Evolutionary conservation across 2,888 invertebrate genomes (phyloP).

Genomic region (Drosophila niveifrons): DNA sequence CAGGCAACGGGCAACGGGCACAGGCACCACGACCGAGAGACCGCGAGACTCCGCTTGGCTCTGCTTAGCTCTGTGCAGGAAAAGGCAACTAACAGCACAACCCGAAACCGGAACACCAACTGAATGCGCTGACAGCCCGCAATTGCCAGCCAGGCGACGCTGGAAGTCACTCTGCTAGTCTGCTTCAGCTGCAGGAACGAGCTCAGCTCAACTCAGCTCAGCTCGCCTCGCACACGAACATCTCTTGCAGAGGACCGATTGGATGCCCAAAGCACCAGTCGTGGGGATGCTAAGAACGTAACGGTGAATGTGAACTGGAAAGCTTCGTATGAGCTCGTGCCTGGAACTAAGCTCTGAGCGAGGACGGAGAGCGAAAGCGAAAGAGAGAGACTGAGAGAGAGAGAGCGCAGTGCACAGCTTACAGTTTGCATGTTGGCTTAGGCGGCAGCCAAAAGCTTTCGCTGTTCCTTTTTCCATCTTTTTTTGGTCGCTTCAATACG

Average conservation of each 20-base stretch:
- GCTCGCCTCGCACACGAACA: conserved; percentile 24
- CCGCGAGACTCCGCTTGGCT: conserved; percentile 52
- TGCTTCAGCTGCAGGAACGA: conserved; percentile 43
- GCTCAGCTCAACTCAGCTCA: neutral
- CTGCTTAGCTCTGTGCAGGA: conserved; percentile 78
- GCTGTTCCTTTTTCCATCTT: conserved; percentile 2
- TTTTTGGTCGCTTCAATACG: neutral
- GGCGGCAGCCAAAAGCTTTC: conserved; percentile 32
- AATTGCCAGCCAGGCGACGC: conserved; percentile 75
- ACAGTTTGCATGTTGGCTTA: conserved; percentile 43
- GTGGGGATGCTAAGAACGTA: conserved; percentile 48
- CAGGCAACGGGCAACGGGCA: conserved; percentile 38
- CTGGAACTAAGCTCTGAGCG: conserved; percentile 30
- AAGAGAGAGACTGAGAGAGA: conserved; percentile 20
- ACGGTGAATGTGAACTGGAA: conserved; percentile 32
- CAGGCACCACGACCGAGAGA: conserved; percentile 50
- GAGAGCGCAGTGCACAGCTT: conserved; percentile 14
- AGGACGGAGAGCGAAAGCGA: neutral
- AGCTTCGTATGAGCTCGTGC: conserved; percentile 35
- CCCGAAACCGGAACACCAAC: conserved; percentile 86
- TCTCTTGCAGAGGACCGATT: conserved; percentile 34
- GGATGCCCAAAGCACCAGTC: conserved; percentile 21
- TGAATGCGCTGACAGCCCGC: conserved; percentile 81
- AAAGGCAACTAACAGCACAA: conserved; percentile 86
- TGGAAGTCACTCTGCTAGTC: conserved; percentile 66